Evolutionary conservation across 2,113 vertebrate genomes (phyloP), one percentile per base, ranked within the genome.

Genomic region (Vidua chalybeata): DNA sequence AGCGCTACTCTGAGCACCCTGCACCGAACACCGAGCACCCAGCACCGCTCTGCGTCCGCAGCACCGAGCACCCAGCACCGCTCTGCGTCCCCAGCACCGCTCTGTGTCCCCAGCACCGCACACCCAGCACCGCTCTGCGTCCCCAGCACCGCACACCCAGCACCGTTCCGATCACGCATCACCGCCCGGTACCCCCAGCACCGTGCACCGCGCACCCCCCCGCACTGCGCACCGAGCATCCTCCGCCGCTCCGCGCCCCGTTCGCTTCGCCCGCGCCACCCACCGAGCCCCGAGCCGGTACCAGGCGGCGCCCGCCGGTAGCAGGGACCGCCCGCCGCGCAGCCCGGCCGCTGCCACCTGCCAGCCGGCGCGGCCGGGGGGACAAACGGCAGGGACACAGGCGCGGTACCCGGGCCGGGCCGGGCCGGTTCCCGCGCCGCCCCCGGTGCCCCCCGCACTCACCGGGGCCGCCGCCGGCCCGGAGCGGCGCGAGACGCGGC

Each of bases 401-500:
- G 35, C 10, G 52, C 30, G 17, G 52, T 54, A 19, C 18, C 54
- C 52, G 51, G 27, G 51, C 51, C 27, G 51, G 26, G 26, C 54
- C 30, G 54, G 54, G 30, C 31, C 52, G 27, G 28, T 15, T 15
- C 28, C 28, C 52, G 7, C 48, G 27, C 52, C 16, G 27, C 28
- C 28, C 52, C 11, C 48, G 48, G 48, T 49, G 13, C 54, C 8
- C 54, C 12, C 51, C 21, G 7, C 43, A 39, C 90, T 39, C 64
- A 76, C 43, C 84, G 71, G 52, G 33, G 63, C 52, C 63, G 49
- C 64, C 9, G 43, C 78, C 74, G 64, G 58, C 78, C 64, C 78
- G 52, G 59, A 83, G 72, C 84, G 52, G 66, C 84, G 66, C 79
- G 72, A 84, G 66, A 93, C 91, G 79, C 86, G 74, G 67, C 68